Base-by-base conservation (phyloP, 2,888 invertebrate genomes). In the Scaptomyza polygonia region DNA sequence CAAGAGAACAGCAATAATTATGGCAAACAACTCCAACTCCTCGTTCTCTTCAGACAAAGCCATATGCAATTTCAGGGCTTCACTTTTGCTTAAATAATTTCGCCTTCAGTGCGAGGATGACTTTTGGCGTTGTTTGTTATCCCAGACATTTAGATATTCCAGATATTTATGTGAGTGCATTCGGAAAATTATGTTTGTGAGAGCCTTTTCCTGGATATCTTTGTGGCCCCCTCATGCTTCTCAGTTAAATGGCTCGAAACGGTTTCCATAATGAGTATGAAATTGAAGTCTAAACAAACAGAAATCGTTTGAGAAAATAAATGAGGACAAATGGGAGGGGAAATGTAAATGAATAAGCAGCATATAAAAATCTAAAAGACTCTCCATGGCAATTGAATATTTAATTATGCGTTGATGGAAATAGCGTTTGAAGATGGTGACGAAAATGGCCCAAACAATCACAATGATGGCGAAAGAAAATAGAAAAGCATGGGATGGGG, bases 211-310 rank as follows among this genome's bases (percentile, higher is more conserved):
- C n/a, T n/a, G n/a, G n/a, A n/a, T 36, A 56, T 71, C 57, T 36
- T 51, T 70, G 65, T 36, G 49, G 42, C 11, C 11, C n/a, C 34
- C 21, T 48, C 34, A 1, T 47, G 40, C 43, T 62, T 30, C 56
- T 52, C 34, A 29, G 16, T 2, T 56, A 49, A 48, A 49, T 53
- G 58, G 56, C 55, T 62, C 39, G 49, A 71, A 65, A 61, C 64
- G 68, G 61, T 62, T 68, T 44, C 42, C 69, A 56, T 75, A 86
- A 88, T 88, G 77, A 71, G 81, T 67, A 73, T 70, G 79, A 80
- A 86, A 89, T 88, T 83, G 79, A 83, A 86, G 78, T 85, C 86
- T 74, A 83, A 87, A 66, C 78, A 87, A 86, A 86, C 71, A 76
- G 52, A 39, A 67, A 47, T 72, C 63, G 71, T 67, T 83, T 79